phyloP scores from a whole-genome alignment of 2,113 vertebrate genomes.

The Apistogramma diplotaenia region DNA sequence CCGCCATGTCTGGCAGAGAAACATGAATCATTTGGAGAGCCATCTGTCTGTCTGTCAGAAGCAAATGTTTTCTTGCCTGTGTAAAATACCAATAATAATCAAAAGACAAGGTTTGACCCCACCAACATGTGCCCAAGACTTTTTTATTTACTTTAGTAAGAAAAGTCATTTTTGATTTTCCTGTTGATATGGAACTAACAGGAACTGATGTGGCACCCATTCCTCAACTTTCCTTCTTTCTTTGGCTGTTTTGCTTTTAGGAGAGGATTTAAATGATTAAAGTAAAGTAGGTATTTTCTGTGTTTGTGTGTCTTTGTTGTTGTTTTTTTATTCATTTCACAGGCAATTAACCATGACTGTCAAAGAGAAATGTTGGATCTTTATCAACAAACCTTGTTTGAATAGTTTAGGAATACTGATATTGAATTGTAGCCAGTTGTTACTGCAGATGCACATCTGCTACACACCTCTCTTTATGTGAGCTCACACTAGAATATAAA shows the following conservation, averaged over 20 bases:
- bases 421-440: too few relatives aligned
- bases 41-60: conserved; percentile 49
- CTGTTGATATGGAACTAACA: neutral
- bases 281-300: neutral
- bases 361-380: neutral
- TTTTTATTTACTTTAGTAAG: neutral
- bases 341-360: neutral
- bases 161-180: neutral
- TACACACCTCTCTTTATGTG: too few relatives aligned
- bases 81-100: conserved; percentile 28
- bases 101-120: neutral
- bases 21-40: conserved; percentile 35
- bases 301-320: neutral
- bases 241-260: neutral
- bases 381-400: neutral
- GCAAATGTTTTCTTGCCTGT: conserved; percentile 29
- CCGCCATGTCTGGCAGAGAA: conserved; percentile 23
- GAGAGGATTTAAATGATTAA: neutral
- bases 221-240: neutral
- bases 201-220: neutral
- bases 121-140: neutral
- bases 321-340: neutral
- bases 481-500: too few relatives aligned
- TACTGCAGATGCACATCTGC: too few relatives aligned
- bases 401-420: neutral